Percentiles rank a stretch among this genome's conserved stretches.
These are phyloP conservation scores for Australoheros facetus DNA, from an alignment of 2,797 vertebrate species.

Conservation along the genomic window DNA sequence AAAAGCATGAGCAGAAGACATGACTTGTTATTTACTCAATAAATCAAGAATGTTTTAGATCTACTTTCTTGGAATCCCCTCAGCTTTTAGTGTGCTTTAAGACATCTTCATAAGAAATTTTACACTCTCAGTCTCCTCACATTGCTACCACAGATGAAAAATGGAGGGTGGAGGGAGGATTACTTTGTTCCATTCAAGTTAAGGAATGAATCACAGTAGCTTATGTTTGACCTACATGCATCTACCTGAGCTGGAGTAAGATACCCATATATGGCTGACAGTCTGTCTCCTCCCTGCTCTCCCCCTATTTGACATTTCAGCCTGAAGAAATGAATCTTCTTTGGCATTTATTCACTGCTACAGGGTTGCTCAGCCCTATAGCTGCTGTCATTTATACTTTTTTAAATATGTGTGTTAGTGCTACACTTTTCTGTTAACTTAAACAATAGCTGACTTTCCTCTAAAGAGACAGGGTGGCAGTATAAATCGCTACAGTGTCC, in stretches of 20 bases:
- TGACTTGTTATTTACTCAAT: background rate
- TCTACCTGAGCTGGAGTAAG: slow-evolving; percentile 38
- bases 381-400: slow-evolving; percentile 75
- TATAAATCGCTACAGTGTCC: slow-evolving; percentile 37
- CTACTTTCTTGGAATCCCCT: background rate
- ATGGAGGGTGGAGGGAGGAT: background rate
- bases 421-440: slow-evolving; percentile 52
- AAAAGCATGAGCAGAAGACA: background rate
- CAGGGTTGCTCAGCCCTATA: slow-evolving; percentile 70
- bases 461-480: slow-evolving; percentile 51
- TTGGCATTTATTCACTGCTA: slow-evolving; percentile 78
- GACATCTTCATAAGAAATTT: background rate
- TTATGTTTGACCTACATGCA: slow-evolving; percentile 30
- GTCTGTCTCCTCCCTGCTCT: slow-evolving; percentile 33
- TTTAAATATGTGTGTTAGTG: slow-evolving; percentile 53
- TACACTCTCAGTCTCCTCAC: background rate
- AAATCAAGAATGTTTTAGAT: background rate
- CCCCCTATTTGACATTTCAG: slow-evolving; percentile 77
- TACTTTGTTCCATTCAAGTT: background rate
- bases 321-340: slow-evolving; percentile 70
- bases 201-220: slow-evolving; percentile 19
- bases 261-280: slow-evolving; percentile 36
- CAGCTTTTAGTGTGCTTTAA: slow-evolving; percentile 1
- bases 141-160: background rate
- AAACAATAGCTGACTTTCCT: slow-evolving; percentile 62